Percentiles rank a stretch among this genome's conserved stretches.
Conservation (phyloP, 1,140 invertebrate species). For the Halictus rubicundus region DNA sequence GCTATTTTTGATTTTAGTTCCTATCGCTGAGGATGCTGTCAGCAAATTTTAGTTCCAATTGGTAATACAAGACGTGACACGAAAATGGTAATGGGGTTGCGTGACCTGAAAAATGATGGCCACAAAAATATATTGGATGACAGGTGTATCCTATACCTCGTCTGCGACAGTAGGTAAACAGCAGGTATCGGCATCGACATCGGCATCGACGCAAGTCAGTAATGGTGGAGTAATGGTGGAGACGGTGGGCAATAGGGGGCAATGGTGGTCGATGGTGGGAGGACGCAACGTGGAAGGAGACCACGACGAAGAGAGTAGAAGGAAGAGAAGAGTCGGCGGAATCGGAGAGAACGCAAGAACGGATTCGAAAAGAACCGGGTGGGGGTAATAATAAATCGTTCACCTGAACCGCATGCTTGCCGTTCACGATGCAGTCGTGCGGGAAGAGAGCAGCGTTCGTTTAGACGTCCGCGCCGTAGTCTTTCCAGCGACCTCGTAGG, state of each 20-base stretch:
- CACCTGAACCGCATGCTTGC: slow-evolving; percentile 68
- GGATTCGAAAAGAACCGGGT: slow-evolving; percentile 54
- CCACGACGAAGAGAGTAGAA: neutral
- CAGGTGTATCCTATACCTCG: too few relatives aligned
- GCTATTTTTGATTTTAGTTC: too few relatives aligned
- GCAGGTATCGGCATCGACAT: too few relatives aligned
- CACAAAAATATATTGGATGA: too few relatives aligned
- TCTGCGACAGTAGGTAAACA: too few relatives aligned
- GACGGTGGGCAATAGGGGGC: neutral
- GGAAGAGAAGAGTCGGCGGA: slow-evolving; percentile 41
- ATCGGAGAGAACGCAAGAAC: neutral
- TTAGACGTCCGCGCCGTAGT: slow-evolving; percentile 62
- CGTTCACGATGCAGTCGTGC: slow-evolving; percentile 33
- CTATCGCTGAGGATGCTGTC: too few relatives aligned
- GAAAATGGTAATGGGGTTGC: too few relatives aligned
- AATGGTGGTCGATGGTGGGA: neutral
- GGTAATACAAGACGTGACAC: too few relatives aligned
- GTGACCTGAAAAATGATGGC: too few relatives aligned
- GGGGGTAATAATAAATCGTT: slow-evolving; percentile 78
- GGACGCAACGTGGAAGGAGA: slow-evolving; percentile 12
- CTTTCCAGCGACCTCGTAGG: slow-evolving; percentile 68
- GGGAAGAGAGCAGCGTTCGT: slow-evolving; percentile 20
- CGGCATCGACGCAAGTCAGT: too few relatives aligned
- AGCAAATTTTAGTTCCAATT: too few relatives aligned
- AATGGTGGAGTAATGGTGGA: too few relatives aligned